These are phyloP conservation scores for Tetragonula carbonaria DNA, from an alignment of 2,888 invertebrate species.

Conservation along the genomic window DNA sequence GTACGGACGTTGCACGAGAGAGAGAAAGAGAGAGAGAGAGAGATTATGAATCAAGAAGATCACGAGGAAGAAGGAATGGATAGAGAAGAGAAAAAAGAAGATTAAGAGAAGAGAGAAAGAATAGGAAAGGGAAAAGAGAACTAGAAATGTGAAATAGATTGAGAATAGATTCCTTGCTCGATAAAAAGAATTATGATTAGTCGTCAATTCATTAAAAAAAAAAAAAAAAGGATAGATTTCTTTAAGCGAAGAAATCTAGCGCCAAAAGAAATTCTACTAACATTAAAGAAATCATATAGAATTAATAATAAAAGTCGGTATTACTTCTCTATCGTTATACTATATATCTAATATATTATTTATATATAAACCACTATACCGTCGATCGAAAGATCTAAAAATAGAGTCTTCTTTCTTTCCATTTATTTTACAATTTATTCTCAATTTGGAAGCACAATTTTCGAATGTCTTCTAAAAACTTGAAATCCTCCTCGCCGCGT, in stretches of 20 bases:
- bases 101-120: neutral
- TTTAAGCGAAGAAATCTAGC: neutral
- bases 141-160: neutral
- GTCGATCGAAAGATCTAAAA: neutral
- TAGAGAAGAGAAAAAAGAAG: slow-evolving; percentile 1
- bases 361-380: neutral
- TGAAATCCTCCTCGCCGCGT: too few relatives aligned
- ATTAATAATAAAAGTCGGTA: neutral
- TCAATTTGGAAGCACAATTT: neutral
- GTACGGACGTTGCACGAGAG: neutral
- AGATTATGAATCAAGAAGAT: neutral
- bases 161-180: neutral
- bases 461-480: neutral
- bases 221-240: neutral
- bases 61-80: neutral
- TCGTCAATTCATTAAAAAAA: neutral
- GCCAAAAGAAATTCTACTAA: neutral
- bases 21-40: too few relatives aligned
- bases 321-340: neutral
- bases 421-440: neutral
- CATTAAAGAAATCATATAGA: neutral
- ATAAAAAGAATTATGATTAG: neutral
- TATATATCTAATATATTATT: neutral
- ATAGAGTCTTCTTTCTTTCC: neutral
- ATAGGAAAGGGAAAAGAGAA: neutral